Evolutionary conservation across 2,113 vertebrate genomes (phyloP), one percentile per base, ranked within the genome.

Genomic region (Spea multiplicata): DNA sequence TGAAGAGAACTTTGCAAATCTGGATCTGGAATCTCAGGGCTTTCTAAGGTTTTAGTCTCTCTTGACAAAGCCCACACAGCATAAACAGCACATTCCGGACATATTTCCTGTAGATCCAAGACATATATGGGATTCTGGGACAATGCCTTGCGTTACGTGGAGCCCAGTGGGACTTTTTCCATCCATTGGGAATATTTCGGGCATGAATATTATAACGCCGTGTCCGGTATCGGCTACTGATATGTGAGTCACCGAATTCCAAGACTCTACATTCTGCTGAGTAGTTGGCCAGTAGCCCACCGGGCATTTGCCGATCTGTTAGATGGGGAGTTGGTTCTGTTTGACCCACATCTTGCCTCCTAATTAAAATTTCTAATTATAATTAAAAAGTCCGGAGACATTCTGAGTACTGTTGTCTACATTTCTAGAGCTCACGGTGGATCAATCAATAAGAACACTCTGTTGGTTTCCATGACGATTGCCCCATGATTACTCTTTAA

Each of bases 31-130:
- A 76, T 6, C 44, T 13, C 12, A 4, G 14, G 14, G 55, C 55
- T 71, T 64, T 30, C 46, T 49, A 78, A 66, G 66, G 69, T 12
- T 55, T 71, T 66, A 66, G 70, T 17, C 49, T 66, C 5, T 66
- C 10, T n/a, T 53, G 61, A 65, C 45, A 64, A 17, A 1, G 30
- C 44, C 16, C 5, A 8, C 69, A 12, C 4, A 64, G 52, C 5
- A 55, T 80, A 73, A 73, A 73, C 62, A 73, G 5, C 12, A 57
- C 61, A 73, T 67, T 80, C 77, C 52, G 57, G 4, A 13, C 66
- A 71, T 70, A n/a, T n/a, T 46, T 62, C 9, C 67, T 16, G n/a
- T 6, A 59, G 57, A 13, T 52, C 10, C 13, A 30, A 76, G 67
- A 76, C 53, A 76, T 68, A 76, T 61, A 53, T 67, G 64, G 65